phyloP scores from a whole-genome alignment of 2,888 invertebrate species.

The Drosophila niveifrons region DNA sequence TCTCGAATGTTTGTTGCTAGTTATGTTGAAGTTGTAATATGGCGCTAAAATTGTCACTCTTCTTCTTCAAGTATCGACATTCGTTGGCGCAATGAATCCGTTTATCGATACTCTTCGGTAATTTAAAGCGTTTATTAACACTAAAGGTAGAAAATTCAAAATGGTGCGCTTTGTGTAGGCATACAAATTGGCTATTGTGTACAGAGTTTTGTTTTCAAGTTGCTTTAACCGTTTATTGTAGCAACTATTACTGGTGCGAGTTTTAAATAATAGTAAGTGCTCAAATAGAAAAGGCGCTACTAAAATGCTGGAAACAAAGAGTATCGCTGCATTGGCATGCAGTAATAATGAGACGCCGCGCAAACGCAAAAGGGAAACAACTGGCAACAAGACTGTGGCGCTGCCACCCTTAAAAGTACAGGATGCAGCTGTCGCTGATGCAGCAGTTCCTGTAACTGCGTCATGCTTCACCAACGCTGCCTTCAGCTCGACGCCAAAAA shows the following conservation, averaged over 20 bases:
- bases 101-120: background rate
- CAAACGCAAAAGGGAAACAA: constrained; percentile 83
- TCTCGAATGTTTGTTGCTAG: background rate
- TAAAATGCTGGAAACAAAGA: constrained; percentile 73
- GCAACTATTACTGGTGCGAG: too few species aligned
- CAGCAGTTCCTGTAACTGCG: constrained; percentile 41
- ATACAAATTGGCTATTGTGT: constrained; percentile 47
- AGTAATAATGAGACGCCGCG: constrained; percentile 78
- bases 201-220: constrained; percentile 11
- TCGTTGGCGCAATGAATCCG: background rate
- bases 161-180: constrained; percentile 45
- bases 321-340: constrained; percentile 61
- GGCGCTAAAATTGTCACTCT: constrained; percentile 7
- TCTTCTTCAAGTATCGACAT: constrained; percentile 16
- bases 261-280: background rate
- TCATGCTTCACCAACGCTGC: constrained; percentile 83
- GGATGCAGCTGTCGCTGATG: constrained; percentile 51
- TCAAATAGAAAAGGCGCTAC: background rate
- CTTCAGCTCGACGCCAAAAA: constrained; percentile 84
- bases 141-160: constrained; percentile 38
- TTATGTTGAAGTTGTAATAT: background rate
- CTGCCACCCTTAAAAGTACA: constrained; percentile 58
- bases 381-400: constrained; percentile 18
- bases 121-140: constrained; percentile 26
- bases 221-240: too few species aligned